A percentile compares a stretch with the other conserved stretches of the same genome.
Evolutionary conservation across 2,888 invertebrate genomes (phyloP).

Genomic region (Ellobium chinense): DNA sequence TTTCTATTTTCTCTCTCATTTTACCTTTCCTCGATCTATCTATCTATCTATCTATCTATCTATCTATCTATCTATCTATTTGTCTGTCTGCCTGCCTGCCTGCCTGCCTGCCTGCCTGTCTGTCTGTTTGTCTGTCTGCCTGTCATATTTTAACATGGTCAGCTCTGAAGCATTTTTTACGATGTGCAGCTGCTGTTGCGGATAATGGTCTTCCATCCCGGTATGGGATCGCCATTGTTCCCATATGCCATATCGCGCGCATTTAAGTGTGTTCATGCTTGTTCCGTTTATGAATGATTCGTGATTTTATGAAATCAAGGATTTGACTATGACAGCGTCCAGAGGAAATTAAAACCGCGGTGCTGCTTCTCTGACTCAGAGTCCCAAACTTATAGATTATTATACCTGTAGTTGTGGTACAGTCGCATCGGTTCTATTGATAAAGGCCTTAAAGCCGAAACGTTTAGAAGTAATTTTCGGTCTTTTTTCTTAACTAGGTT

Average conservation of each 20-base stretch:
- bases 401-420: too few species aligned
- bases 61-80: background rate
- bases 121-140: background rate
- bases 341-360: background rate
- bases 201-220: slow-evolving; percentile 1
- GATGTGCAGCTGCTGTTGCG: slow-evolving; percentile 1
- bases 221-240: background rate
- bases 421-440: too few species aligned
- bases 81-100: background rate
- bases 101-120: too few species aligned
- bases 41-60: background rate
- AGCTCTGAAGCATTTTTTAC: too few species aligned
- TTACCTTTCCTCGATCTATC: background rate
- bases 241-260: background rate
- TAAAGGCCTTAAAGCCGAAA: too few species aligned
- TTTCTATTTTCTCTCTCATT: background rate
- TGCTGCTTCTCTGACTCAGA: too few species aligned
- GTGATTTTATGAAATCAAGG: background rate
- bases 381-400: too few species aligned
- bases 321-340: background rate
- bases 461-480: too few species aligned
- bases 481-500: too few species aligned
- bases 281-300: slow-evolving; percentile 24
- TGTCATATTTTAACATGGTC: background rate
- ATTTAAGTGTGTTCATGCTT: slow-evolving; percentile 12